Percentiles rank a stretch among this genome's conserved stretches.
These are phyloP conservation scores for Ips typographus DNA, from an alignment of 1,140 invertebrate genomes.

Conservation along the genomic window DNA sequence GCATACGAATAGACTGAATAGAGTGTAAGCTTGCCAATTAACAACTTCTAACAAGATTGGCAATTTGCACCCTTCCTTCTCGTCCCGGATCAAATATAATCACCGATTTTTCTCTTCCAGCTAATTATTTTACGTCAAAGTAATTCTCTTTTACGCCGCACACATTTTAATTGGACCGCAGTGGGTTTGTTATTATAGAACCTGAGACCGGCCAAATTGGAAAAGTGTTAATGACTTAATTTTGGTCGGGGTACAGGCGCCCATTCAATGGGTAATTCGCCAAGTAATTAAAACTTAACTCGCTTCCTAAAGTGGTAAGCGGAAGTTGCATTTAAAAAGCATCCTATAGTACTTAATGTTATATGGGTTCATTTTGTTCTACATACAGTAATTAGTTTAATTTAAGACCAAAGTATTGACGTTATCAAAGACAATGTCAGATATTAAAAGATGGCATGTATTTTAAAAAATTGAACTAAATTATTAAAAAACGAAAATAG, in stretches of 20 bases:
- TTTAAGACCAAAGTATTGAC: too few relatives aligned
- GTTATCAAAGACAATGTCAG: too few relatives aligned
- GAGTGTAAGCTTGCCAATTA: constrained; percentile 47
- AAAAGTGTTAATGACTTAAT: constrained; percentile 38
- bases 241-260: constrained; percentile 17
- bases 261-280: constrained; percentile 19
- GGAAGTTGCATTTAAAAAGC: too few relatives aligned
- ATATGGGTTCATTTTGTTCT: too few relatives aligned
- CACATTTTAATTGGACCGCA: constrained; percentile 47
- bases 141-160: constrained; percentile 44
- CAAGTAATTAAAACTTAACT: constrained; percentile 28
- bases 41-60: constrained; percentile 51
- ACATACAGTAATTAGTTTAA: too few relatives aligned
- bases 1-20: constrained; percentile 50
- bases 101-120: constrained; percentile 48
- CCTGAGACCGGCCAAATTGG: constrained; percentile 32
- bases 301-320: too few relatives aligned
- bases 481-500: too few relatives aligned
- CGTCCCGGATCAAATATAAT: constrained; percentile 49
- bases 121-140: constrained; percentile 51
- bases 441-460: too few relatives aligned
- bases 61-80: constrained; percentile 47
- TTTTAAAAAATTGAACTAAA: too few relatives aligned
- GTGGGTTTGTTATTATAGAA: constrained; percentile 34
- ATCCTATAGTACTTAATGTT: too few relatives aligned